These are phyloP conservation scores for Collichthys lucidus DNA, from an alignment of 2,113 vertebrate species.

Conservation along the genomic window DNA sequence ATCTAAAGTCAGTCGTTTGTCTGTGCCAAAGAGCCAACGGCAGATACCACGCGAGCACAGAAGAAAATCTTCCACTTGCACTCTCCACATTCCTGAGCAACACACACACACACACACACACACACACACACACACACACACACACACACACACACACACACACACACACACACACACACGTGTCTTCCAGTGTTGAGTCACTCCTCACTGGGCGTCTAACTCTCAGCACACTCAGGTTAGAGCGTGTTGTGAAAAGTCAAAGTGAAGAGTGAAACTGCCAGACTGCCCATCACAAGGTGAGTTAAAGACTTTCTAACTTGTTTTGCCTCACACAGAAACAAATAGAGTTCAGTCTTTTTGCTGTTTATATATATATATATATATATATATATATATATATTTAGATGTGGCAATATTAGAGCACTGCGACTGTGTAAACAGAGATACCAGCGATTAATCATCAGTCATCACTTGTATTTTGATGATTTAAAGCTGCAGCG, in stretches of 20 bases:
- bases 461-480: neutral
- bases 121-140: neutral
- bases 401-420: neutral
- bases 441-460: neutral
- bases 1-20: no score
- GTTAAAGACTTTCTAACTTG: neutral
- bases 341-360: neutral
- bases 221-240: neutral
- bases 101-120: neutral
- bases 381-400: no score
- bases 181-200: constrained; percentile 31
- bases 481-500: no score
- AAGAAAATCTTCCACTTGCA: neutral
- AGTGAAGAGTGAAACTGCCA: neutral
- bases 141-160: neutral
- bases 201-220: neutral
- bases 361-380: no score
- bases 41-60: no score
- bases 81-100: constrained; percentile 44
- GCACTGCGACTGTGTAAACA: neutral
- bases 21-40: no score
- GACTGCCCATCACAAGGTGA: constrained; percentile 21
- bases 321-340: neutral
- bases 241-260: constrained; percentile 2
- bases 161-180: neutral